Evolutionary conservation across 2,113 vertebrate species (phyloP).

Genomic region (Recurvirostra avosetta): DNA sequence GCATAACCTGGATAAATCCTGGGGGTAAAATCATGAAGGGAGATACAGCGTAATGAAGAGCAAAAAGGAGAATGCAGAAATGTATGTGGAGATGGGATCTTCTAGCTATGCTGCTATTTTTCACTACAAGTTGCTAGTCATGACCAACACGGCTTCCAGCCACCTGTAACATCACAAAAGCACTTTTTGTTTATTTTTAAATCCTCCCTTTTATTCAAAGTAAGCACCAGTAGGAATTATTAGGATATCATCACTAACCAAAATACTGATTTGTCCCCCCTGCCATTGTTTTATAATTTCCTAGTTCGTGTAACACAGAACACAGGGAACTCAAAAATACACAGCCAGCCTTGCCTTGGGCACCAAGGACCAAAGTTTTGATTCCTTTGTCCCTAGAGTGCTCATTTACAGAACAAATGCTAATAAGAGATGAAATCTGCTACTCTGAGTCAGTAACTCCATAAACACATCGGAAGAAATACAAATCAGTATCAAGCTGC

Average conservation of each 20-base stretch:
- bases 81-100: not conserved
- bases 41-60: not conserved
- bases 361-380: not conserved
- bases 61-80: not conserved
- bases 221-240: not conserved
- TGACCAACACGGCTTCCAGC: accelerated
- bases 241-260: not conserved
- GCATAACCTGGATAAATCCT: not conserved
- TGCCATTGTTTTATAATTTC: not conserved
- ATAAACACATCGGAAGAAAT: not conserved
- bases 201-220: not conserved
- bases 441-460: not conserved
- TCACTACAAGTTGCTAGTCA: not conserved
- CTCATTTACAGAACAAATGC: not conserved
- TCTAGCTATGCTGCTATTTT: not conserved
- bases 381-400: not conserved
- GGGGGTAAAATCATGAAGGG: not conserved
- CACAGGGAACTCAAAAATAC: not conserved
- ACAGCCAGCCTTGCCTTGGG: not conserved
- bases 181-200: not conserved
- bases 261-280: not conserved
- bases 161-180: not conserved
- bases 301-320: not conserved
- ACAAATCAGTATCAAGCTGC: not conserved
- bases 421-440: not conserved